Evolutionary conservation across 2,888 invertebrate species (phyloP), one percentile per base, ranked within the genome.

Genomic region (Thera britannica): DNA sequence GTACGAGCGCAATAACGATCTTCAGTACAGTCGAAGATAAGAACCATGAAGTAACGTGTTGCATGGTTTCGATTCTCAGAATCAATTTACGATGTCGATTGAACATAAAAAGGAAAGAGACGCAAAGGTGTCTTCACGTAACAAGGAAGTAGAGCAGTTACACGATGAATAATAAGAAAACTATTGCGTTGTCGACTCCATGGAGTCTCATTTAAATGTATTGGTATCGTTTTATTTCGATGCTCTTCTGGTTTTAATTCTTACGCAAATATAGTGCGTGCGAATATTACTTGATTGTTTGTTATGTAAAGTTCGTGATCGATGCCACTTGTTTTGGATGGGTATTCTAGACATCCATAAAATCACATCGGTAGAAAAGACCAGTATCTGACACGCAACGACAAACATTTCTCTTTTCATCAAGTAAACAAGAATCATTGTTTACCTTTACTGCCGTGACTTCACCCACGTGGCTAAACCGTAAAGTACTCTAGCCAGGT

Each of bases 191-290:
- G 52, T 57, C 51, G 52, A 70, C 67, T 71, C 72, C 62, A 70
- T 74, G 62, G 70, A 68, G 70, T 61, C 67, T 70, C 41, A 71
- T 72, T 72, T 72, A 61, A 72, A 71, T 72, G 58, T 58, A 67
- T 67, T 56, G 66, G 38, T 70, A 72, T 71, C 63, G 41, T 9
- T 52, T 62, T 23, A 38, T 68, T 71, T 64, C 71, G 66, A 63
- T 61, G 59, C 51, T 67, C 44, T 68, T 71, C 65, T 68, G 65
- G 65, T 71, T 67, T 34, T 62, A n/a, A 23, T 49, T 57, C 62
- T 79, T 79, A 78, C 72, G 74, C 75, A 77, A 79, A 57, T 63
- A 69, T 57, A 68, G 72, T 65, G 65, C 76, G 75, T 77, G 80
- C 67, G 62, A 41, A 38, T 62, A 73, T 72, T 74, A 72, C 55